phyloP scores from a whole-genome alignment of 2,888 invertebrate species.

The Rotaria socialis region DNA sequence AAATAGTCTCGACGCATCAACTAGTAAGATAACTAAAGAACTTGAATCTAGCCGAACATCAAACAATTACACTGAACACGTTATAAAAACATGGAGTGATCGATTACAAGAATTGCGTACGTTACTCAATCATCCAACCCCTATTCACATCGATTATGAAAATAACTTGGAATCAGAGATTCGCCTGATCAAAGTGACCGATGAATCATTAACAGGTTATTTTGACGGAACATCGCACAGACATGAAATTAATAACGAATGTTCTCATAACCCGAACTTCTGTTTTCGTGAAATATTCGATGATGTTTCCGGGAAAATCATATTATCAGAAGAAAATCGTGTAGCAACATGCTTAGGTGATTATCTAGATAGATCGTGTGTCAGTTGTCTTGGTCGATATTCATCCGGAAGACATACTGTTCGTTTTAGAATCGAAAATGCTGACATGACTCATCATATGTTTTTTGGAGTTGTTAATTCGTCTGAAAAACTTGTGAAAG shows the following conservation, averaged over 20 bases:
- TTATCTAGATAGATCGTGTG: not conserved
- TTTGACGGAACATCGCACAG: not conserved
- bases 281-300: not conserved
- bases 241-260: not conserved
- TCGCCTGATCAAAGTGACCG: not conserved
- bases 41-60: not conserved
- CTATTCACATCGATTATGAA: not conserved
- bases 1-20: not conserved
- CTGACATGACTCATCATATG: not conserved
- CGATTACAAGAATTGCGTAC: not conserved
- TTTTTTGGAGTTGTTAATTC: not conserved
- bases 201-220: not conserved
- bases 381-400: not conserved
- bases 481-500: not conserved
- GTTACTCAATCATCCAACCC: not conserved
- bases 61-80: not conserved
- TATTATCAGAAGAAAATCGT: not conserved
- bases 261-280: not conserved
- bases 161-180: not conserved
- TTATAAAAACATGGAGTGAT: not conserved
- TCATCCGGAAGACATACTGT: not conserved
- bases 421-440: not conserved
- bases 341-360: not conserved
- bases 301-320: not conserved
- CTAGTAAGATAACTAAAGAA: not conserved